These are phyloP conservation scores for Malurus leucopterus DNA, from an alignment of 2,797 vertebrate species.

Conservation along the genomic window DNA sequence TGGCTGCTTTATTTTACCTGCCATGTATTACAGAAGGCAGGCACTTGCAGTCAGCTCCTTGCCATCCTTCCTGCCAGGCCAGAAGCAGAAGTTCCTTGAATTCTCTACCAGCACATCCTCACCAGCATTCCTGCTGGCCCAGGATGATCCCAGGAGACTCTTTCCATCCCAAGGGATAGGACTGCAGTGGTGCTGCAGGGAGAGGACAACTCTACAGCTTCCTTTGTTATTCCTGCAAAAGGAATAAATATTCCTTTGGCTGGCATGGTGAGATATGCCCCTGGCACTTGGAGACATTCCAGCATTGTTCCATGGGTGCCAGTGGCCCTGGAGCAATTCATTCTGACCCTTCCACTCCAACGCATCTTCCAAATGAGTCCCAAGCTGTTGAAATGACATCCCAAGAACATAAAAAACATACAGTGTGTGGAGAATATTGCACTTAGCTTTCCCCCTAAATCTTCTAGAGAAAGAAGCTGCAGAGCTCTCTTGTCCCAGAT, in stretches of 20 bases:
- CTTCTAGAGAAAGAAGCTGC: background rate
- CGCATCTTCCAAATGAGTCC: background rate
- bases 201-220: background rate
- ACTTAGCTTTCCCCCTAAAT: background rate
- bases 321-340: background rate
- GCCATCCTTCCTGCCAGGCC: background rate
- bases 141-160: accelerated
- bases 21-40: background rate
- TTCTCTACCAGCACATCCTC: background rate
- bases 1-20: background rate
- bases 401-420: background rate
- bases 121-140: background rate
- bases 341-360: background rate
- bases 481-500: background rate
- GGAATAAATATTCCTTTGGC: background rate
- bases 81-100: background rate
- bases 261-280: background rate
- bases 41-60: background rate
- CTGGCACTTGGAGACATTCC: background rate
- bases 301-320: background rate
- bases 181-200: background rate
- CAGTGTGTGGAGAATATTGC: background rate
- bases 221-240: background rate
- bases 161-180: accelerated
- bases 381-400: background rate